Evolutionary conservation across 2,888 invertebrate species (phyloP).

Genomic region (Drosophila buzzatii): DNA sequence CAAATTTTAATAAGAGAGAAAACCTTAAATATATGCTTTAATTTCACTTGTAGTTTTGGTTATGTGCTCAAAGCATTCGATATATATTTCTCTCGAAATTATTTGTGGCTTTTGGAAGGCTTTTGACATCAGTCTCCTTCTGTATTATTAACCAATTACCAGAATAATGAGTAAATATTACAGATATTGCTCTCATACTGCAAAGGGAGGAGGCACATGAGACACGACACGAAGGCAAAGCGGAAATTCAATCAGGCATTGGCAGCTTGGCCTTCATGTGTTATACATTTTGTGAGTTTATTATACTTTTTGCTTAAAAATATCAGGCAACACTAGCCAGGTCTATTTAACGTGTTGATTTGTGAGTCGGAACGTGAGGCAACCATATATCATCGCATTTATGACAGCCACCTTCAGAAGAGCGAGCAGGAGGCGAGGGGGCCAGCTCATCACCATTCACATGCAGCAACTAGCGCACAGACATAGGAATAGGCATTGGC

Average conservation of each 20-base stretch:
- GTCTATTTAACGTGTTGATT: conserved; percentile 68
- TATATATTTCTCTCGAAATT: background rate
- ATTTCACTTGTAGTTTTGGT: background rate
- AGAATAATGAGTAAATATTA: background rate
- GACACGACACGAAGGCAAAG: background rate
- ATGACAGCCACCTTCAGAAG: conserved; percentile 54
- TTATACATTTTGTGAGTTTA: background rate
- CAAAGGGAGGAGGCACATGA: background rate
- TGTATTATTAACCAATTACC: background rate
- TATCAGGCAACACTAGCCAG: conserved; percentile 15
- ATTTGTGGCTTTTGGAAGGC: background rate
- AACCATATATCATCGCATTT: conserved; percentile 70
- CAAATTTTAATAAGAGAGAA: background rate
- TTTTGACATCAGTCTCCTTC: background rate
- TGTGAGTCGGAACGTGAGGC: conserved; percentile 54
- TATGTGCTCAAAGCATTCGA: background rate
- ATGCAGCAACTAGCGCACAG: conserved; percentile 22
- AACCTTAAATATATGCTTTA: background rate
- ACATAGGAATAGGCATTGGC: background rate
- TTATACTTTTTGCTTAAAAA: background rate
- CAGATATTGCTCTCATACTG: background rate
- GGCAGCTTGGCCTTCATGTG: background rate
- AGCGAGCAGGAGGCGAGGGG: conserved; percentile 8
- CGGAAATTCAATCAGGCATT: background rate
- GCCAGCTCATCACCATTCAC: conserved; percentile 37